Evolutionary conservation across 2,888 invertebrate species (phyloP), one percentile per base, ranked within the genome.

Genomic region (Spatulosminthurus flaviceps): DNA sequence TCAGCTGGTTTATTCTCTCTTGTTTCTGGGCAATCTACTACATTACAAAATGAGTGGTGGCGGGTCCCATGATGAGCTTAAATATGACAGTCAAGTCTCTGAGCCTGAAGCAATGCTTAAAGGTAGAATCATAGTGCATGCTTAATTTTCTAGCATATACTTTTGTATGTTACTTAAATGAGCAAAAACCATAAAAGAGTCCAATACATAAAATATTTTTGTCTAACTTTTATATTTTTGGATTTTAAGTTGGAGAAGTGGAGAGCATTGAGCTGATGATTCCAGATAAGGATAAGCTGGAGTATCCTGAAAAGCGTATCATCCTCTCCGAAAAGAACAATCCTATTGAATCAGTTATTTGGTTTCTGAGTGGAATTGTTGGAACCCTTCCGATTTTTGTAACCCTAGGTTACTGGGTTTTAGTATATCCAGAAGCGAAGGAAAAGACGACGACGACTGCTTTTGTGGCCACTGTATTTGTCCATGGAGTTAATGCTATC

Each of bases 401-500:
- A 2, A 22, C 64, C 1, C 2, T 75, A 1, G 75, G 75, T 11
- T 75, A 75, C 24, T 75, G 75, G 75, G 7, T 13, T 4, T 2
- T 64, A 19, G 41, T 75, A n/a, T 75, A 75, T 21, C 11, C 34
- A 1, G 26, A 19, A 9, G 29, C 24, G 22, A 22, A 7, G 24
- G 5, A 64, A 4, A 2, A 41, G 19, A 22, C n/a, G 13, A 42
- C 29, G 13, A 4, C 42, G 1, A 1, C 2, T 5, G 1, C 24
- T 2, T 21, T 72, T 9, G 43, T 21, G 1, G 22, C 1, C 1
- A 22, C 64, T 0, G n/a, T 75, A 16, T 22, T 29, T 11, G 22
- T 29, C 28, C 75, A 75, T 29, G 75, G 64, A 21, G 7, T 75
- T 16, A 75, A 61, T 13, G 75, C 64, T 1, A 4, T 75, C 29